phyloP scores from a whole-genome alignment of 1,140 invertebrate genomes.

The Nymphalis io region DNA sequence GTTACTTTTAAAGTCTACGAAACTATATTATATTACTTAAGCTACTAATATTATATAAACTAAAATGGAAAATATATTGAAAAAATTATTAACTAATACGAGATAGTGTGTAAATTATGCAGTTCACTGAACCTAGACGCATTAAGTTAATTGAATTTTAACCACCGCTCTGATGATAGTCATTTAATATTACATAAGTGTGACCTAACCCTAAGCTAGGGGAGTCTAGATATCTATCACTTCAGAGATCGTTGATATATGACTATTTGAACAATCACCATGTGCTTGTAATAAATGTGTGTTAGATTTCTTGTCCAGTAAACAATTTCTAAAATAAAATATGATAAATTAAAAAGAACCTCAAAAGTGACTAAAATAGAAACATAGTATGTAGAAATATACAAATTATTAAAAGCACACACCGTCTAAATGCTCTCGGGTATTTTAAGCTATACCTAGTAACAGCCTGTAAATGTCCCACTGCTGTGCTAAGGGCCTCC shows the following conservation, averaged over 20 bases:
- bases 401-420: too few relatives aligned
- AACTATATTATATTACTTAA: background rate
- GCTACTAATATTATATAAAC: too few relatives aligned
- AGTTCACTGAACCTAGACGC: background rate
- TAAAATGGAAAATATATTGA: too few relatives aligned
- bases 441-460: too few relatives aligned
- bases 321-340: background rate
- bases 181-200: conserved; percentile 17
- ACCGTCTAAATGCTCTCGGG: too few relatives aligned
- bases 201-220: conserved; percentile 31
- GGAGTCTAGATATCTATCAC: conserved; percentile 32
- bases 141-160: conserved; percentile 23
- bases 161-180: conserved; percentile 10
- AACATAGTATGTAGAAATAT: too few relatives aligned
- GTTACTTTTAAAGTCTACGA: background rate
- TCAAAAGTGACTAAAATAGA: background rate
- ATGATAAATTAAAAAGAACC: background rate
- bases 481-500: too few relatives aligned
- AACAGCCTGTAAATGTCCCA: too few relatives aligned
- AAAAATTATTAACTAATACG: too few relatives aligned
- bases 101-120: background rate
- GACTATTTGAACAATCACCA: background rate
- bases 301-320: background rate
- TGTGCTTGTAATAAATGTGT: background rate
- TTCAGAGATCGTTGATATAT: background rate